phyloP scores from a whole-genome alignment of 2,113 vertebrate genomes.

The Cyphomyrus discorhynchus region DNA sequence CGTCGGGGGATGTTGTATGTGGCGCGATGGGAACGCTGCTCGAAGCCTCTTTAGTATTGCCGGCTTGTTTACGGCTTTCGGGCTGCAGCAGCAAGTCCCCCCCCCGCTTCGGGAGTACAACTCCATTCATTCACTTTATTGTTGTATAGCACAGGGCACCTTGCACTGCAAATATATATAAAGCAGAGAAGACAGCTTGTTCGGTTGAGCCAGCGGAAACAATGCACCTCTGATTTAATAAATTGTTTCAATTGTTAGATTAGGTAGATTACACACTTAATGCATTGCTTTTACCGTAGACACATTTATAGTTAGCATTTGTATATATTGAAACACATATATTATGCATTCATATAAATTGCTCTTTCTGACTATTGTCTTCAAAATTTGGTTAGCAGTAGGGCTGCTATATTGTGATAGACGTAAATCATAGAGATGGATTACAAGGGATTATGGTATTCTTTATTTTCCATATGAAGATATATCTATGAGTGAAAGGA shows the following conservation, averaged over 20 bases:
- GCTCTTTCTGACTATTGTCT: slow-evolving; percentile 6
- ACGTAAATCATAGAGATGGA: slow-evolving; percentile 65
- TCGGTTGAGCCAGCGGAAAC: background rate
- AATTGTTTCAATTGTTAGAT: background rate
- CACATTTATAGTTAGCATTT: background rate
- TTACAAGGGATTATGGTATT: slow-evolving; percentile 60
- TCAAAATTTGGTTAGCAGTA: slow-evolving; percentile 41
- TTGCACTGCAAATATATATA: background rate
- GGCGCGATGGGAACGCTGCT: background rate
- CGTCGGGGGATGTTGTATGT: background rate
- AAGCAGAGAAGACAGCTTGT: background rate
- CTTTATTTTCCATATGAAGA: slow-evolving; percentile 59
- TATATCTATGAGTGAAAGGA: slow-evolving; percentile 61
- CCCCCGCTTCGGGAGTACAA: background rate
- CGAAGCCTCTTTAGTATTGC: slow-evolving; percentile 3
- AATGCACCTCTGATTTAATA: background rate
- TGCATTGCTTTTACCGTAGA: background rate
- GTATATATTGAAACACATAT: background rate
- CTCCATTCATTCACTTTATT: background rate
- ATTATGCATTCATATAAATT: background rate
- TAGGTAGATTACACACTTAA: background rate
- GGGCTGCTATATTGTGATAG: slow-evolving; percentile 53
- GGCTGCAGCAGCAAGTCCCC: background rate
- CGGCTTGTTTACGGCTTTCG: background rate
- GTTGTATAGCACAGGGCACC: background rate